A percentile compares a stretch with the other conserved stretches of the same genome.
These are phyloP conservation scores for Pseudorectes ferrugineus DNA, from an alignment of 2,113 vertebrate genomes.

Conservation along the genomic window DNA sequence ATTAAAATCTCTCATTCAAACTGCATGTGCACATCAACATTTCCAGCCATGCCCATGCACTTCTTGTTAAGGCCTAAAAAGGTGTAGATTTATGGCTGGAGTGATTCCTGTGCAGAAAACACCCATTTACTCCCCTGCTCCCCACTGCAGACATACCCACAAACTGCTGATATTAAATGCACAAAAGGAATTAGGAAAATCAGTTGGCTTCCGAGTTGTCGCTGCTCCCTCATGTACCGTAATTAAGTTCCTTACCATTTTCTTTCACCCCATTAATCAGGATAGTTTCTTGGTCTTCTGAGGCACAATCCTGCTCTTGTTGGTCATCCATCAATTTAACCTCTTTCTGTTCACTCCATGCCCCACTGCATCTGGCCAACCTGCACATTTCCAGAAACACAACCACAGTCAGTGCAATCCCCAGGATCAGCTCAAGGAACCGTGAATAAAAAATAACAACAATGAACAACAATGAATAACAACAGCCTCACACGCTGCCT, in stretches of 20 bases:
- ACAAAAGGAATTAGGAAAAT: not conserved
- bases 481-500: not conserved
- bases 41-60: not conserved
- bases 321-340: conserved; percentile 96
- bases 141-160: not conserved
- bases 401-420: conserved; percentile 66
- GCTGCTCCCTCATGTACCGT: not conserved
- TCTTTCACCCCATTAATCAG: conserved; percentile 86
- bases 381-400: conserved; percentile 79
- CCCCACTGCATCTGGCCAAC: conserved; percentile 83
- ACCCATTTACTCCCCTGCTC: not conserved
- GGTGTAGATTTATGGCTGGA: not conserved
- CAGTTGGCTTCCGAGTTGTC: not conserved
- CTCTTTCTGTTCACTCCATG: conserved; percentile 83
- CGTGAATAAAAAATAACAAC: conserved; percentile 4
- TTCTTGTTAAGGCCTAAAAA: not conserved
- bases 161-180: not conserved
- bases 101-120: not conserved
- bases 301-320: conserved; percentile 88
- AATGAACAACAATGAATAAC: too few species aligned
- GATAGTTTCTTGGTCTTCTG: conserved; percentile 84
- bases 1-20: not conserved
- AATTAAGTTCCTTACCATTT: conserved; percentile 82
- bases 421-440: conserved; percentile 1
- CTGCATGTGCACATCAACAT: not conserved